Evolutionary conservation across 2,888 invertebrate species (phyloP).

Genomic region (Melanargia galathea): DNA sequence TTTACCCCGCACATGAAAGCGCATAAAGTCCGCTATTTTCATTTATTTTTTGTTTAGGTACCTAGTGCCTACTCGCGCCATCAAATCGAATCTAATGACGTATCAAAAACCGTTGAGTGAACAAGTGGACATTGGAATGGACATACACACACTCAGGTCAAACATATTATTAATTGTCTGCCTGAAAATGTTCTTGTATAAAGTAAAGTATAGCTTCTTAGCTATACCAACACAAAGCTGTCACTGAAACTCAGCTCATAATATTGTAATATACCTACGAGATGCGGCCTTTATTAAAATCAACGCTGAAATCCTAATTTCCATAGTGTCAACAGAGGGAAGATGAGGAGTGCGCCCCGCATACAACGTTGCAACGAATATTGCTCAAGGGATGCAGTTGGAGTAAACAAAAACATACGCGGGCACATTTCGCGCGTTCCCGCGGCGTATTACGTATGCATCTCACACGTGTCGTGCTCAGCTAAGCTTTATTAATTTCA

Average conservation of each 20-base stretch:
- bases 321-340: slow-evolving; percentile 64
- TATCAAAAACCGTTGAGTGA: too few species aligned
- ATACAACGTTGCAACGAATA: slow-evolving; percentile 46
- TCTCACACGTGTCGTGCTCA: slow-evolving; percentile 12
- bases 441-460: slow-evolving; percentile 16
- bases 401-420: slow-evolving; percentile 38
- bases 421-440: slow-evolving; percentile 17
- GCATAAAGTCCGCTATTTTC: too few species aligned
- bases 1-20: too few species aligned
- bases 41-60: too few species aligned
- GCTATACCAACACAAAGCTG: not conserved
- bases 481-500: slow-evolving; percentile 17
- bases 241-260: slow-evolving; percentile 15
- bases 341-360: slow-evolving; percentile 64
- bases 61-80: too few species aligned
- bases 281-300: slow-evolving; percentile 54
- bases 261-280: slow-evolving; percentile 14
- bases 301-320: slow-evolving; percentile 59
- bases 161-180: too few species aligned
- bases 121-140: too few species aligned
- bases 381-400: slow-evolving; percentile 28
- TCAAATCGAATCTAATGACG: too few species aligned
- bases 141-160: too few species aligned
- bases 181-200: too few species aligned
- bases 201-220: too few species aligned